Evolutionary conservation across 2,888 invertebrate species (phyloP).

Genomic region (Rotaria macrura): DNA sequence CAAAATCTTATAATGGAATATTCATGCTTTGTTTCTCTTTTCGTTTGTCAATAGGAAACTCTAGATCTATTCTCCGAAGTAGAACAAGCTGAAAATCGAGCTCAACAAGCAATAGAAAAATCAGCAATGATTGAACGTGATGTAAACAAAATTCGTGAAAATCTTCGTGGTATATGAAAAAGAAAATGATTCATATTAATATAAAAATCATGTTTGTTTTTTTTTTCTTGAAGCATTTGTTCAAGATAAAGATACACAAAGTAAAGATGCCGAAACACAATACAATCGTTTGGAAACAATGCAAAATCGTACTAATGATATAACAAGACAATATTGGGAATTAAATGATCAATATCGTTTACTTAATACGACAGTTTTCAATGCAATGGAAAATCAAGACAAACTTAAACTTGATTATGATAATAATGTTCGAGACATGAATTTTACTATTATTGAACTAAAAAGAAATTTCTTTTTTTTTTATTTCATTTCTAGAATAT

Average conservation of each 20-base stretch:
- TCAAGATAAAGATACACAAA: slow-evolving; percentile 17
- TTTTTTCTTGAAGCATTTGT: neutral
- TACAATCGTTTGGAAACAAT: neutral
- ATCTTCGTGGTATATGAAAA: neutral
- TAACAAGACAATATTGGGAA: neutral
- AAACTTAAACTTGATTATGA: neutral
- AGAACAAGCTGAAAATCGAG: neutral
- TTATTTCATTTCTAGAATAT: neutral
- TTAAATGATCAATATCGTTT: neutral
- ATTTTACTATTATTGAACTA: neutral
- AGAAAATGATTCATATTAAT: neutral
- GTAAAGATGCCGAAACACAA: slow-evolving; percentile 21
- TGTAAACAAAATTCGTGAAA: neutral
- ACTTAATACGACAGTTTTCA: neutral
- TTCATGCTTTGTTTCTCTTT: too few relatives aligned
- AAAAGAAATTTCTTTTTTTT: too few relatives aligned
- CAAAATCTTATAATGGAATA: too few relatives aligned
- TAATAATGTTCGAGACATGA: neutral
- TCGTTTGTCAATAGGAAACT: neutral
- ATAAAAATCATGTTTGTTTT: neutral
- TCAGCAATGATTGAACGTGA: neutral
- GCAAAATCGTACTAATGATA: neutral
- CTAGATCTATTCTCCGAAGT: neutral
- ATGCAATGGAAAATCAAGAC: neutral
- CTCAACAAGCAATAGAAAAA: neutral